A percentile compares a stretch with the other conserved stretches of the same genome.
phyloP scores from a whole-genome alignment of 2,888 invertebrate species.

The Pherbina coryleti region DNA sequence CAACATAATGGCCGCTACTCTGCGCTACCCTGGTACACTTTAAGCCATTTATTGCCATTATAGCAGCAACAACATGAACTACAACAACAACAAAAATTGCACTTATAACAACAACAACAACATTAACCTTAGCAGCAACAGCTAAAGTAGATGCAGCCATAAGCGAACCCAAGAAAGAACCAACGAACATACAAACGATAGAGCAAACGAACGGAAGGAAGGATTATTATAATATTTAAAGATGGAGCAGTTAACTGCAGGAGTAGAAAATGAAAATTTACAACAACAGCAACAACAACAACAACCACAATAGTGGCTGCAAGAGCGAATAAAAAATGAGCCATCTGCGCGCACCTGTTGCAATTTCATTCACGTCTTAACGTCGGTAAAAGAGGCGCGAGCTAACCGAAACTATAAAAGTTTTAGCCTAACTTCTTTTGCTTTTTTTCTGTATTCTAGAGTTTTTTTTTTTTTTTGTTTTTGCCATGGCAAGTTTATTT shows the following conservation, averaged over 20 bases:
- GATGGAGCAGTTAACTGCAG: slow-evolving; percentile 38
- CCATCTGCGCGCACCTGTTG: slow-evolving; percentile 45
- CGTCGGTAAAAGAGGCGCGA: not conserved
- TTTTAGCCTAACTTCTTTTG: not conserved
- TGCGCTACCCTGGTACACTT: slow-evolving; percentile 11
- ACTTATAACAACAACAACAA: not conserved
- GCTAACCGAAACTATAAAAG: slow-evolving; percentile 10
- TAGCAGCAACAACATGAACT: slow-evolving; percentile 24
- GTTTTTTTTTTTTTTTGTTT: not conserved
- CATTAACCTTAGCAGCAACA: not conserved
- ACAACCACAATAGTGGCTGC: not conserved
- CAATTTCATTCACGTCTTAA: slow-evolving; percentile 42
- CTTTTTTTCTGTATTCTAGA: not conserved
- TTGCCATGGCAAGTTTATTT: not conserved
- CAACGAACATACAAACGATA: not conserved
- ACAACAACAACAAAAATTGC: slow-evolving; percentile 4
- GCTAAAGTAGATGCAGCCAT: not conserved
- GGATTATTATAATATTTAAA: slow-evolving; percentile 48
- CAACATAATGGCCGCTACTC: slow-evolving; percentile 42
- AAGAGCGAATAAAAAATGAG: slow-evolving; percentile 18
- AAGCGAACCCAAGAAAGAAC: not conserved
- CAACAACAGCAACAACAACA: slow-evolving; percentile 34
- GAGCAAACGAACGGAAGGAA: slow-evolving; percentile 42
- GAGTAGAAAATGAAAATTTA: slow-evolving; percentile 17
- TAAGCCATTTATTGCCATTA: slow-evolving; percentile 42